These are phyloP conservation scores for Paragorgia papillata DNA, from an alignment of 92 coral and sea anemone species.

Conservation along the genomic window DNA sequence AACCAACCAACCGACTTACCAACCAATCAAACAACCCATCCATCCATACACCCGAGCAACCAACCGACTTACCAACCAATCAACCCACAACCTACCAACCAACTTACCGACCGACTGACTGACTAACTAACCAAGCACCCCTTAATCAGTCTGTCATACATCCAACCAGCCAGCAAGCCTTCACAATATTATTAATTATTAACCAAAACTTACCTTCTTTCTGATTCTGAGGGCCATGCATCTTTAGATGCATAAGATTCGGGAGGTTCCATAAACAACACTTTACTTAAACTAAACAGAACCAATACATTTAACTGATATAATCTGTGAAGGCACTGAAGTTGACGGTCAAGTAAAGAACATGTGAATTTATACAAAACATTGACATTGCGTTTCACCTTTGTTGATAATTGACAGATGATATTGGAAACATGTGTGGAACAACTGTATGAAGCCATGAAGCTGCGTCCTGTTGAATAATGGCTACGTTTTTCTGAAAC, in stretches of 20 bases:
- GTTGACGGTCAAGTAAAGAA: no score
- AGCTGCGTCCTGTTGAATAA: constrained; percentile 91
- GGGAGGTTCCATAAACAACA: constrained; percentile 81
- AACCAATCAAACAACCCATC: no score
- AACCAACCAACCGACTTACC: no score
- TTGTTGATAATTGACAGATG: constrained; percentile 73
- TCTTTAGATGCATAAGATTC: constrained; percentile 86
- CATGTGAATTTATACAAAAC: neutral
- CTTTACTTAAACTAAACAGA: constrained; percentile 74
- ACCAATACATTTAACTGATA: neutral
- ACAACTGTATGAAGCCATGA: constrained; percentile 99
- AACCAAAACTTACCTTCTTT: constrained; percentile 63
- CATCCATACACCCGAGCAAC: no score
- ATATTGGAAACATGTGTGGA: constrained; percentile 88
- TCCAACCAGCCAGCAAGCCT: neutral
- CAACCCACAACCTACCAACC: no score
- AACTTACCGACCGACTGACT: no score
- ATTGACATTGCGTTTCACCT: constrained; percentile 57
- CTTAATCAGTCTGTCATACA: no score
- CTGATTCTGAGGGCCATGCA: constrained; percentile 91
- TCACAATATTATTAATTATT: no score
- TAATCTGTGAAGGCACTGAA: neutral
- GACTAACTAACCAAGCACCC: no score
- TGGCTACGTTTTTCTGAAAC: constrained; percentile 88
- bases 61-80: no score